Conservation (phyloP, 1,140 invertebrate species). For the Uloborus diversus region DNA sequence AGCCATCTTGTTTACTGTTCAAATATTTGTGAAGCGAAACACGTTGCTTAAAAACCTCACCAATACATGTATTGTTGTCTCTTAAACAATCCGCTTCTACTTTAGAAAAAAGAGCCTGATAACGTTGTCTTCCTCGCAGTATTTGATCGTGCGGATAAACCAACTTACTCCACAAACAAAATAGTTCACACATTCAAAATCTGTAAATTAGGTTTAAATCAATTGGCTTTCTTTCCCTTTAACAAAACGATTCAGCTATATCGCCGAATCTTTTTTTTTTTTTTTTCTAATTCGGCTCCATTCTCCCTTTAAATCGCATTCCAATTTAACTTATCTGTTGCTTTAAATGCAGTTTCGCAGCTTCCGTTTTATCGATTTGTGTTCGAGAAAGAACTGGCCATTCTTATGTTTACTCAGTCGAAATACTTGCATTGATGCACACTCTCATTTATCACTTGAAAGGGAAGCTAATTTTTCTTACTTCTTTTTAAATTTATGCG, state of each 20-base stretch:
- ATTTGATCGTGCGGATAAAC: slow-evolving; percentile 47
- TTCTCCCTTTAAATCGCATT: slow-evolving; percentile 29
- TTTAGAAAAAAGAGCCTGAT: not conserved
- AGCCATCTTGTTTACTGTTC: slow-evolving; percentile 35
- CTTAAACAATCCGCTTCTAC: slow-evolving; percentile 39
- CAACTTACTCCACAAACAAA: slow-evolving; percentile 33
- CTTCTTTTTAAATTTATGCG: not conserved
- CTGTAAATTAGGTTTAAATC: slow-evolving; percentile 54
- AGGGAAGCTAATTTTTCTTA: slow-evolving; percentile 26
- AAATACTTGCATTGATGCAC: slow-evolving; percentile 10
- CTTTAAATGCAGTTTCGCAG: slow-evolving; percentile 8
- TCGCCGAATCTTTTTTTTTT: slow-evolving; percentile 28
- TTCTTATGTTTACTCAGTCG: slow-evolving; percentile 36
- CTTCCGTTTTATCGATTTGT: slow-evolving; percentile 17
- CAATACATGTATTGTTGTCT: slow-evolving; percentile 43
- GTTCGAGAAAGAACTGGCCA: slow-evolving; percentile 1
- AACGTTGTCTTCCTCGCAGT: slow-evolving; percentile 13
- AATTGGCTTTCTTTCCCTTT: slow-evolving; percentile 34
- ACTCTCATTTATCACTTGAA: slow-evolving; percentile 14
- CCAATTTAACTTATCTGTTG: slow-evolving; percentile 32
- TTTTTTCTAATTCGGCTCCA: slow-evolving; percentile 44
- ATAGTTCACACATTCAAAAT: slow-evolving; percentile 24
- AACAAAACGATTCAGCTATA: slow-evolving; percentile 13
- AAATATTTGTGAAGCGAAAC: slow-evolving; percentile 49
- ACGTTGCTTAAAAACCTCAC: slow-evolving; percentile 34